Conservation (phyloP, 2,888 invertebrate genomes). For the Leptogaster cylindrica region DNA sequence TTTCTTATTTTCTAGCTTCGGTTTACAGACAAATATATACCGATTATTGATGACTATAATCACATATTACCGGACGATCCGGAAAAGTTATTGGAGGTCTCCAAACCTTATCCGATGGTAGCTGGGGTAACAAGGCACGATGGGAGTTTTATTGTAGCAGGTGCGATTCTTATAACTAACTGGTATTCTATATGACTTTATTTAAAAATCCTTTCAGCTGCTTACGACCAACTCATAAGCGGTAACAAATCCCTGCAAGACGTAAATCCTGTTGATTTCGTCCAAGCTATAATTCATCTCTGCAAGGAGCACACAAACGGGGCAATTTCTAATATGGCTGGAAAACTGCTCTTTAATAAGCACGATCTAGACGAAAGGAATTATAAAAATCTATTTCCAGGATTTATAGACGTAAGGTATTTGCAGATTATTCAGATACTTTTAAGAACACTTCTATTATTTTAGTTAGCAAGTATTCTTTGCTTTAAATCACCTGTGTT, state of each 20-base stretch:
- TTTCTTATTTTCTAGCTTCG: not conserved
- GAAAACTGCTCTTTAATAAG: slow-evolving; percentile 59
- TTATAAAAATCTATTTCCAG: slow-evolving; percentile 61
- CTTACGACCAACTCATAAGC: slow-evolving; percentile 50
- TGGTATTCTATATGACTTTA: not conserved
- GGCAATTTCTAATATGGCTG: slow-evolving; percentile 57
- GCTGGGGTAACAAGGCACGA: slow-evolving; percentile 63
- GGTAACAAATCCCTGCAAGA: too few species aligned
- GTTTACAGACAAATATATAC: not conserved
- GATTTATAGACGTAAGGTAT: slow-evolving; percentile 63
- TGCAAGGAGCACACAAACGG: slow-evolving; percentile 55
- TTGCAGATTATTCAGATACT: not conserved
- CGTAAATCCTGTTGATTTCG: too few species aligned
- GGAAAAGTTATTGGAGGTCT: slow-evolving; percentile 44
- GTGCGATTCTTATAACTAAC: slow-evolving; percentile 52
- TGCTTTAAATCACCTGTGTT: slow-evolving; percentile 63
- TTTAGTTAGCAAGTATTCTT: slow-evolving; percentile 42
- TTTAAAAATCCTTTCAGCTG: slow-evolving; percentile 40
- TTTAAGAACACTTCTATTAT: not conserved
- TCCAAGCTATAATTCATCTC: too few species aligned
- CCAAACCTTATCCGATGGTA: slow-evolving; percentile 56
- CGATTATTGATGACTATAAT: slow-evolving; percentile 49
- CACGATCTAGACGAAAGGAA: slow-evolving; percentile 57
- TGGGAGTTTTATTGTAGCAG: slow-evolving; percentile 61
- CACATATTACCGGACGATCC: slow-evolving; percentile 52